Conservation (phyloP, 2,797 vertebrate species). For the Takifugu rubripes region DNA sequence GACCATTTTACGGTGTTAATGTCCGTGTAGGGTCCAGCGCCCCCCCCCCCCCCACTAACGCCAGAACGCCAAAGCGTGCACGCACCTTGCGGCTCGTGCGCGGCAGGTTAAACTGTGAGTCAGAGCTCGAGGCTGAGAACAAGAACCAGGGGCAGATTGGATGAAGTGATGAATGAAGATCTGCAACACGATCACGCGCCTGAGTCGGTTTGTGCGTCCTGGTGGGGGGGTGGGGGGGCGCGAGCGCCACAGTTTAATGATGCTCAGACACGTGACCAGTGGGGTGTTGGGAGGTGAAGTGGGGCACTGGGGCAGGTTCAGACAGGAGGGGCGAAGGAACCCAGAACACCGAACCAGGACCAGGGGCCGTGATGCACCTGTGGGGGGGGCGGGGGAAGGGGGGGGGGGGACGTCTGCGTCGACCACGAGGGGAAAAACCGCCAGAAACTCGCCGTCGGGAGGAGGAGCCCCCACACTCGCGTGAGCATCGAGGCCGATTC, state of each 20-base stretch:
- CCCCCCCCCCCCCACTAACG: constrained; percentile 36
- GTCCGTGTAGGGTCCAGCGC: not conserved
- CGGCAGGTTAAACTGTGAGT: constrained; percentile 58
- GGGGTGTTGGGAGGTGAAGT: constrained; percentile 60
- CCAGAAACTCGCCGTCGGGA: no score
- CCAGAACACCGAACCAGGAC: no score
- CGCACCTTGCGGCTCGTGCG: constrained; percentile 59
- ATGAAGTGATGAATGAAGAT: constrained; percentile 72
- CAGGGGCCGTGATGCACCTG: not conserved
- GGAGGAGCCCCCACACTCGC: no score
- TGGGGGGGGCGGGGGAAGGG: no score
- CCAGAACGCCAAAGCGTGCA: constrained; percentile 43
- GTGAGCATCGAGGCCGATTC: no score
- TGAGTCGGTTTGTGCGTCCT: not conserved
- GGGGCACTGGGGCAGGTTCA: constrained; percentile 67
- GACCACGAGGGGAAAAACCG: no score
- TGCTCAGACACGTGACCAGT: constrained; percentile 56
- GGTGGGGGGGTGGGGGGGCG: no score
- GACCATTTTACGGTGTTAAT: not conserved
- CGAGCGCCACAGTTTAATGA: not conserved
- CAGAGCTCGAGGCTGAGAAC: constrained; percentile 58
- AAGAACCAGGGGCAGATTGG: constrained; percentile 59
- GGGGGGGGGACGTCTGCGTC: no score
- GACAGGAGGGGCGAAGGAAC: constrained; percentile 6
- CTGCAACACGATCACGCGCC: constrained; percentile 61